A percentile compares a stretch with the other conserved stretches of the same genome.
Conservation (phyloP, 1,140 invertebrate species). For the Melanaphis sacchari region DNA sequence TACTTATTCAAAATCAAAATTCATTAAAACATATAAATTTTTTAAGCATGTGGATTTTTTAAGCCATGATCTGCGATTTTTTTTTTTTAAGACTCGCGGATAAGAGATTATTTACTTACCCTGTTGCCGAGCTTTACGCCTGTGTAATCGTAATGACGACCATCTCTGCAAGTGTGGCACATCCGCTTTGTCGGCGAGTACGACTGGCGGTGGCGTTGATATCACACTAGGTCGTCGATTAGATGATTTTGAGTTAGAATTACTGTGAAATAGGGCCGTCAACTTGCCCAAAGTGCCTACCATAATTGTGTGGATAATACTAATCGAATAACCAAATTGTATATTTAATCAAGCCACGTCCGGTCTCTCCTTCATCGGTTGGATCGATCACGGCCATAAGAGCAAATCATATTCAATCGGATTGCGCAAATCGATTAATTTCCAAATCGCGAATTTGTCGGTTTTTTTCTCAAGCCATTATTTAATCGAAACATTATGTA, state of each 20-base stretch:
- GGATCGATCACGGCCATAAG: background rate
- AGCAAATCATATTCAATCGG: background rate
- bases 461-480: background rate
- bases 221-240: conserved; percentile 39
- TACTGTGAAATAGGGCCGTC: conserved; percentile 36
- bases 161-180: conserved; percentile 28
- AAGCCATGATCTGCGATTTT: background rate
- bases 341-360: conserved; percentile 29
- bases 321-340: background rate
- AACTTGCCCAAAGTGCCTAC: conserved; percentile 50
- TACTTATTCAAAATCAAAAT: background rate
- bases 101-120: conserved; percentile 35
- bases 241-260: background rate
- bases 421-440: background rate
- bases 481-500: background rate
- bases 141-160: conserved; percentile 50
- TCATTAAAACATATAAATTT: background rate
- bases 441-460: conserved; percentile 7
- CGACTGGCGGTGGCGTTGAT: conserved; percentile 6
- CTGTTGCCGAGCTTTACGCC: conserved; percentile 43
- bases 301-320: background rate
- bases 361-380: background rate
- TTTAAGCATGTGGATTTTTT: background rate
- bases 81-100: background rate
- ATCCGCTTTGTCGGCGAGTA: conserved; percentile 39